Percentiles rank a stretch among this genome's conserved stretches.
These are phyloP conservation scores for Musca domestica DNA, from an alignment of 1,140 invertebrate species.

Conservation along the genomic window DNA sequence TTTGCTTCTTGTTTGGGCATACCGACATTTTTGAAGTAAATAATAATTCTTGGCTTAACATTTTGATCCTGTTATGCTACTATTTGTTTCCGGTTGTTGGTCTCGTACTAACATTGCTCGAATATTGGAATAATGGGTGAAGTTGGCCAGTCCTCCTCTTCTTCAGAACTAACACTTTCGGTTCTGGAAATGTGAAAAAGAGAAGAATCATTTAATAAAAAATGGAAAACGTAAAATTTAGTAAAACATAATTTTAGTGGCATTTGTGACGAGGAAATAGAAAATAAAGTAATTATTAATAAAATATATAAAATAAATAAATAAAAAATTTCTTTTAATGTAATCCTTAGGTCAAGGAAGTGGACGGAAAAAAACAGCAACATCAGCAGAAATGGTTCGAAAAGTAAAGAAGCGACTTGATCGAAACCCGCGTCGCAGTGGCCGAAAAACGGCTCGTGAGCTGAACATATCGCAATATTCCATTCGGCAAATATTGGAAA, in stretches of 20 bases:
- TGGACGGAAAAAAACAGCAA: too few relatives aligned
- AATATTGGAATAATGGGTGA: conserved; percentile 61
- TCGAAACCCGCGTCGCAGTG: too few relatives aligned
- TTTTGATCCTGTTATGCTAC: conserved; percentile 22
- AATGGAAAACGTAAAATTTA: not conserved
- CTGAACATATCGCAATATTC: too few relatives aligned
- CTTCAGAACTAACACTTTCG: conserved; percentile 61
- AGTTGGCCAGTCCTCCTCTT: conserved; percentile 60
- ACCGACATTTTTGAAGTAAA: conserved; percentile 11
- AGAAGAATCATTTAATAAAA: not conserved
- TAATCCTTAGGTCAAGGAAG: not conserved
- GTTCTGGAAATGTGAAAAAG: conserved; percentile 52
- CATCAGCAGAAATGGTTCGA: too few relatives aligned
- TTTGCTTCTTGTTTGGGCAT: conserved; percentile 7
- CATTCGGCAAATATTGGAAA: too few relatives aligned
- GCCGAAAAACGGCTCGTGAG: too few relatives aligned
- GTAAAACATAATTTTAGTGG: too few relatives aligned
- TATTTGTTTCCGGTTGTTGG: conserved; percentile 19
- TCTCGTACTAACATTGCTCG: conserved; percentile 52
- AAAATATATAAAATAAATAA: not conserved
- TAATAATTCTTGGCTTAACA: conserved; percentile 12
- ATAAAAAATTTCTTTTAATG: not conserved
- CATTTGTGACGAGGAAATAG: not conserved
- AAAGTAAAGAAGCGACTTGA: too few relatives aligned
- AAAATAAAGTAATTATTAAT: not conserved